Evolutionary conservation across 2,113 vertebrate genomes (phyloP).

Genomic region (Phycodurus eques): DNA sequence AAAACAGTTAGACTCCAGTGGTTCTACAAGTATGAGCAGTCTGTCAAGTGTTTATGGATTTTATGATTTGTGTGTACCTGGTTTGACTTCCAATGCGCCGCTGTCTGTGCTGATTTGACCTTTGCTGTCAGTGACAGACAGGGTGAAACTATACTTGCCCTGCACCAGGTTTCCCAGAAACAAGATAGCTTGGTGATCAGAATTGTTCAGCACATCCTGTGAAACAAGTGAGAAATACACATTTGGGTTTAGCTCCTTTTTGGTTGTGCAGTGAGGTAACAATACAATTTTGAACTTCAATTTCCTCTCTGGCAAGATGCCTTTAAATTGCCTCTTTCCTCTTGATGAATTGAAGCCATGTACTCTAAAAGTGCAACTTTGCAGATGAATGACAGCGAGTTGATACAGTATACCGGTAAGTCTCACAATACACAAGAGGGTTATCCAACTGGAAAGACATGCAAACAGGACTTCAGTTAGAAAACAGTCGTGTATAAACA

Average conservation of each 20-base stretch:
- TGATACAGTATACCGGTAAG: neutral
- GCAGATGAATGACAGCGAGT: neutral
- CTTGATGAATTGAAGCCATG: neutral
- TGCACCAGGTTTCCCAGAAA: constrained; percentile 92
- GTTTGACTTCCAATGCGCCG: constrained; percentile 85
- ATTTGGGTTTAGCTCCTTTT: neutral
- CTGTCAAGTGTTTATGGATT: neutral
- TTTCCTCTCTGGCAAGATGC: constrained; percentile 1
- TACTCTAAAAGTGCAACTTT: neutral
- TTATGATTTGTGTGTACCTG: constrained; percentile 70
- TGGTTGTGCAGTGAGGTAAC: neutral
- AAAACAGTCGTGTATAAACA: neutral
- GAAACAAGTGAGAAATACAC: neutral
- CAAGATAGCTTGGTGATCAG: constrained; percentile 89
- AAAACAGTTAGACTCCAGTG: neutral
- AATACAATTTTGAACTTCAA: neutral
- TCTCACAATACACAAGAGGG: no score
- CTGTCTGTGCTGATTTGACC: constrained; percentile 83
- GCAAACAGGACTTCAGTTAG: neutral
- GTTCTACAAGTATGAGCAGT: no score
- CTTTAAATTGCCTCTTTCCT: neutral
- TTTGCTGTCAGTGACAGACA: constrained; percentile 91
- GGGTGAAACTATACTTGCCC: constrained; percentile 90
- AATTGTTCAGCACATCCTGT: constrained; percentile 93
- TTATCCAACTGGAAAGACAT: neutral